Percentiles rank a stretch among this genome's conserved stretches.
phyloP scores from a whole-genome alignment of 2,797 vertebrate genomes.

The Xiphophorus birchmanni region DNA sequence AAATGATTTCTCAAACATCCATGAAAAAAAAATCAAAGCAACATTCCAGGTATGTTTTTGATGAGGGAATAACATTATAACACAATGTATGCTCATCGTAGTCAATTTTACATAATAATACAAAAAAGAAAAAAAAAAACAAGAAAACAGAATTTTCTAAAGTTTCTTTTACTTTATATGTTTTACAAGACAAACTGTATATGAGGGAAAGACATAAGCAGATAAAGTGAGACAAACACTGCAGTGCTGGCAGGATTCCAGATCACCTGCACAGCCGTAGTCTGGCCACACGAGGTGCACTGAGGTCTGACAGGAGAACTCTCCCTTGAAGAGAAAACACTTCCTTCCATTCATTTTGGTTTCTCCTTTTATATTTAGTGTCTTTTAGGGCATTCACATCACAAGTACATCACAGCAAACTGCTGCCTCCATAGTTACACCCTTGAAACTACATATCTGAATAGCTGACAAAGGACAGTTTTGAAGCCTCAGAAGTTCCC shows the following conservation, averaged over 20 bases:
- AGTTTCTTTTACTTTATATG: background rate
- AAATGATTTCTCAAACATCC: too few species aligned
- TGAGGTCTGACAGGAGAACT: background rate
- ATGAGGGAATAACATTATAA: too few species aligned
- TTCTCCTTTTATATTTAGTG: background rate
- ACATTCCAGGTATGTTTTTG: too few species aligned
- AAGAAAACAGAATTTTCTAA: background rate
- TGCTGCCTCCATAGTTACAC: background rate
- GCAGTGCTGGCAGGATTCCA: conserved; percentile 44
- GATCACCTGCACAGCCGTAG: conserved; percentile 28
- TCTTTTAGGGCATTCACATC: background rate
- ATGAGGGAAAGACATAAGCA: background rate
- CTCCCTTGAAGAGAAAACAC: background rate
- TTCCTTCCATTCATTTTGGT: background rate
- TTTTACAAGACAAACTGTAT: background rate
- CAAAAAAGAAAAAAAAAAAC: accelerated
- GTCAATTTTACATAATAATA: too few species aligned
- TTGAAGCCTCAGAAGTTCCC: background rate
- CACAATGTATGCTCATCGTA: too few species aligned
- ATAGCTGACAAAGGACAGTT: background rate
- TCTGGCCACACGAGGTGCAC: conserved; percentile 18
- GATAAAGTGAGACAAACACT: conserved; percentile 20
- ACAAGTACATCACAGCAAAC: background rate
- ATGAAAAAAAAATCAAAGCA: too few species aligned
- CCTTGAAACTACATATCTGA: background rate